Evolutionary conservation across 2,113 vertebrate genomes (phyloP), one percentile per base, ranked within the genome.

Genomic region (Sapayoa aenigma): DNA sequence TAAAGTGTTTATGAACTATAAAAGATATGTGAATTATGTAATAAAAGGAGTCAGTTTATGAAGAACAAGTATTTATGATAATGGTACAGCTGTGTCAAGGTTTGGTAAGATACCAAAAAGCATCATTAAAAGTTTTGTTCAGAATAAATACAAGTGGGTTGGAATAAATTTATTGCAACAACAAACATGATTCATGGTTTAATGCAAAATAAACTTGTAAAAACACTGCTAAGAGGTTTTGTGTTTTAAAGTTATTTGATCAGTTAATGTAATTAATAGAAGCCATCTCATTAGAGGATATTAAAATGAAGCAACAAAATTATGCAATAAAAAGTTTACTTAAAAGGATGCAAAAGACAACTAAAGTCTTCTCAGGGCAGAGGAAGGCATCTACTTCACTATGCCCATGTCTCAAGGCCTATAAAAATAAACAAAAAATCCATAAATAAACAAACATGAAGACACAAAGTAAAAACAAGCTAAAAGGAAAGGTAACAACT

Each of bases 61-160:
- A 93, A 69, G 86, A 90, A 15, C 49, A 85, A 85, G 42, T 77
- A 83, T 87, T 96, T 95, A 94, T 53, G 53, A 66, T 66, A 93
- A 73, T 8, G 20, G 44, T 17, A 73, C 58, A 73, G 41, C 23
- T 90, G 80, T 86, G 47, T 50, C 68, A 92, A 94, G 68, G 59
- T 79, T 81, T 90, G 76, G 55, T 74, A 84, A 88, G 72, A 56
- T 50, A 86, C 42, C 72, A 88, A 94, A 73, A 93, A 79, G 30
- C 59, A 83, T 14, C 33, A 66, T 83, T 67, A 94, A 49, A 90
- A 90, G 53, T 73, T 93, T 39, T 76, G 46, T 69, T 90, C 82
- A 50, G 67, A 77, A 93, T 77, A 89, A 77, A 84, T 71, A 49
- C 46, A 86, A 66, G 25, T 17, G 28, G 4, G 25, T 46, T 63